phyloP scores from a whole-genome alignment of 2,113 vertebrate species.

The Python bivittatus region DNA sequence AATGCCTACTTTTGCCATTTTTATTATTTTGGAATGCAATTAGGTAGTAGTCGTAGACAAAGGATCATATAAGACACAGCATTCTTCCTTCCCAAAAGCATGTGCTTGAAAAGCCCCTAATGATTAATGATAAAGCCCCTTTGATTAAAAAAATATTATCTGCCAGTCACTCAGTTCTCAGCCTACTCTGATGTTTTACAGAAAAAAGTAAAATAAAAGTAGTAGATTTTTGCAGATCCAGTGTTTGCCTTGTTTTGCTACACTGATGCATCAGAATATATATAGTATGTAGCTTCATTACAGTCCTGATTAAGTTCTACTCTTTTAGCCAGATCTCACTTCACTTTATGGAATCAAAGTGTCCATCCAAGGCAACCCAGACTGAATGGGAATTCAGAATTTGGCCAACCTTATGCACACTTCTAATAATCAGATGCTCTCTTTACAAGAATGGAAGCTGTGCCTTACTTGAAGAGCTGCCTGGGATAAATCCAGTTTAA shows the following conservation, averaged over 20 bases:
- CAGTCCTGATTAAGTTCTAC: not conserved
- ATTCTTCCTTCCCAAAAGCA: not conserved
- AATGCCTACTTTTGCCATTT: not conserved
- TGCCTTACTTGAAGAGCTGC: not conserved
- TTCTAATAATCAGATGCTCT: not conserved
- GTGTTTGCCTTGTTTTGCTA: not conserved
- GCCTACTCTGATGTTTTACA: not conserved
- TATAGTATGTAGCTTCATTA: not conserved
- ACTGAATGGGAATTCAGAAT: not conserved
- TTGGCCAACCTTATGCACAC: not conserved
- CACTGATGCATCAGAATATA: not conserved
- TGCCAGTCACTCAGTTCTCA: not conserved
- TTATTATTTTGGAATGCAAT: not conserved
- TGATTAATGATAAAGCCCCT: not conserved
- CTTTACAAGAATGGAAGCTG: not conserved
- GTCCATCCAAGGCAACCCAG: not conserved
- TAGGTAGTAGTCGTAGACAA: not conserved
- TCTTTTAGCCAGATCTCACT: not conserved
- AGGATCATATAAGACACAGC: not conserved
- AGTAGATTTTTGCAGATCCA: not conserved
- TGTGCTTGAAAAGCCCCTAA: not conserved
- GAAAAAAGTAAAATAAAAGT: not conserved
- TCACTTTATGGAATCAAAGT: not conserved
- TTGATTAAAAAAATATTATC: not conserved
- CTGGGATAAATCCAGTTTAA: not conserved